Evolutionary conservation across 2,888 invertebrate genomes (phyloP), one percentile per base, ranked within the genome.

Genomic region (Elgonia sp.): DNA sequence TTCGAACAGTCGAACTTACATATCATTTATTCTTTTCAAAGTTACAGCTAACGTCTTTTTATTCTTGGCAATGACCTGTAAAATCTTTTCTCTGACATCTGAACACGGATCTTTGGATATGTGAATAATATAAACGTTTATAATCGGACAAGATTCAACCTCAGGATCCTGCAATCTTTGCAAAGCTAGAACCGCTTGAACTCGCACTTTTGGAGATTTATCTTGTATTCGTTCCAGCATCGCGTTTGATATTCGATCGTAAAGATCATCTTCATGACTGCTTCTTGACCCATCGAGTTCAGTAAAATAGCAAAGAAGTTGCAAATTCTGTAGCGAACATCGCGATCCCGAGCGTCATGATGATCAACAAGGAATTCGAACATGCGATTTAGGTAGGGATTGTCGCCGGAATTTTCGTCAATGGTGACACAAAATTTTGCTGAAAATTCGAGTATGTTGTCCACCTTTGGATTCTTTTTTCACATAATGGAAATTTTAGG

Each of bases 161-260:
- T 95, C 95, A 0, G 98, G 98, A 91, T 97, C 97, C 94, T 98
- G 98, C 0, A 98, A 95, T 4, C 98, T 95, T 83, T 97, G 96
- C 63, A 98, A 95, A 0, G 98, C 97, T 40, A 96, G 94, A 0
- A 98, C 97, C 0, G 98, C 98, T 91, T 98, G 97, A 57, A 97
- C 96, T 29, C 98, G 95, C 5, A 98, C 97, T 75, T 96, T 96
- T 0, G 97, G 96, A 62, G 97, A 96, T 14, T 96, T 96, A 93
- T 98, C 98, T 95, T 97, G 95, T 0, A 95, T 93, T 42, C 97
- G 95, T 63, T 96, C 95, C 72, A 96, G 93, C 96, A 98, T 97
- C 72, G 96, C 96, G 40, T 96, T 95, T 83, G 97, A 95, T 57
- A 98, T 96, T 90, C 96, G 96, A 89, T 97, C 97, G 93, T 97